Evolutionary conservation across 1,140 invertebrate genomes (phyloP), one percentile per base, ranked within the genome.

Genomic region (Planococcus citri): DNA sequence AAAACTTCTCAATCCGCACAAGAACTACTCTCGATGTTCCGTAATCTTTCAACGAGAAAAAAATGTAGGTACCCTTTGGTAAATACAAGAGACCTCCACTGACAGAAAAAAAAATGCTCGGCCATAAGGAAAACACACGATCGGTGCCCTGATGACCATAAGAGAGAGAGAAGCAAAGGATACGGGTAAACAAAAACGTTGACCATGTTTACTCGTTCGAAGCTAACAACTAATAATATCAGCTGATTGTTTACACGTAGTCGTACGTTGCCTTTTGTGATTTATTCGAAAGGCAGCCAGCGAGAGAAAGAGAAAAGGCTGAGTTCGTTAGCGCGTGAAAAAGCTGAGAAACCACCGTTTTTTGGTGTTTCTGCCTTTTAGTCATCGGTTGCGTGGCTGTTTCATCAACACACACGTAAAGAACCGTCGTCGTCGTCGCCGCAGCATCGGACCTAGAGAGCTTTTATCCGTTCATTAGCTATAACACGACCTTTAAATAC

Each of bases 161-260:
- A n/a, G n/a, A n/a, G n/a, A n/a, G n/a, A n/a, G n/a, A n/a, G n/a
- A n/a, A n/a, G n/a, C n/a, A n/a, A 33, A 33, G 29, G 29, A 33
- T 33, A 33, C 29, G 12, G 29, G n/a, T 12, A 33, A 51, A 51
- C 41, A 51, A 51, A 51, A 51, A 51, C 6, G 41, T 20, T 20
- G 41, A 20, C n/a, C 41, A 51, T 51, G 41, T 51, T 51, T 51
- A 51, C 41, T 51, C 41, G 41, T 51, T 51, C 41, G 41, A 51
- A 51, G n/a, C 41, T 51, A 51, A 51, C 41, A 51, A 51, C 41
- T 51, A 51, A 37, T 37, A 37, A 51, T 51, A 51, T 51, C 41
- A 51, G 6, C 41, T 51, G 41, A 51, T 51, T 51, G 41, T 51
- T 51, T 51, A 51, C 41, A 51, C 41, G 41, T n/a, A n/a, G 41